Base-by-base conservation (phyloP, 2,888 invertebrate species). In the Nezara viridula region DNA sequence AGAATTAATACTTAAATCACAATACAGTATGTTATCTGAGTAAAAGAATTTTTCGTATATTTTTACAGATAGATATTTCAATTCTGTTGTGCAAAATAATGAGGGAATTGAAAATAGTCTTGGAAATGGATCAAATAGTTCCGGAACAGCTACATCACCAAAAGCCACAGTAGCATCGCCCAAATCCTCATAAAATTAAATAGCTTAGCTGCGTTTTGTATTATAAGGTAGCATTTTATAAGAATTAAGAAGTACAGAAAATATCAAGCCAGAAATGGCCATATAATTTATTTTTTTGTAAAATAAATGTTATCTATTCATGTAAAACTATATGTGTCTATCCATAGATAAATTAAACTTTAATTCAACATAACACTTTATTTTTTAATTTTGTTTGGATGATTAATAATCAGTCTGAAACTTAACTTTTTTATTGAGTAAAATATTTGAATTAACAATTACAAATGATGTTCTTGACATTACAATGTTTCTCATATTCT, bases 61-160 rank as follows among this genome's bases (percentile, higher is more conserved):
- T 90, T 66, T 92, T 92, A 90, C 93, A 94, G 94, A 94, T 92
- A 93, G 94, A 91, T 94, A 94, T 92, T 94, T 94, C 92, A 94
- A 93, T 92, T 93, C 94, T 90, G 94, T 93, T 90, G 93, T 94
- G 91, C 94, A 94, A 92, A 93, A 93, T 92, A 94, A 93, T 92
- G 94, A 93, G 91, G 93, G 93, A 90, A 92, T 94, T 92, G 94
- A 94, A 91, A 93, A 93, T 90, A 92, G 92, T 92, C 93, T 92
- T 90, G 92, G 91, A 66, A 91, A 91, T 55, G 91, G 91, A 49
- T 91, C 91, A 49, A 91, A 91, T 73, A 91, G 91, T 86, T 91
- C 91, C 21, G 91, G 91, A 19, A 91, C 91, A 73, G 88, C 90
- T 37, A 90, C 90, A 44, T 90, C 91, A 86, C 91, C 91, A 50